phyloP scores from a whole-genome alignment of 2,113 vertebrate genomes.

The Chionodraco myersi region DNA sequence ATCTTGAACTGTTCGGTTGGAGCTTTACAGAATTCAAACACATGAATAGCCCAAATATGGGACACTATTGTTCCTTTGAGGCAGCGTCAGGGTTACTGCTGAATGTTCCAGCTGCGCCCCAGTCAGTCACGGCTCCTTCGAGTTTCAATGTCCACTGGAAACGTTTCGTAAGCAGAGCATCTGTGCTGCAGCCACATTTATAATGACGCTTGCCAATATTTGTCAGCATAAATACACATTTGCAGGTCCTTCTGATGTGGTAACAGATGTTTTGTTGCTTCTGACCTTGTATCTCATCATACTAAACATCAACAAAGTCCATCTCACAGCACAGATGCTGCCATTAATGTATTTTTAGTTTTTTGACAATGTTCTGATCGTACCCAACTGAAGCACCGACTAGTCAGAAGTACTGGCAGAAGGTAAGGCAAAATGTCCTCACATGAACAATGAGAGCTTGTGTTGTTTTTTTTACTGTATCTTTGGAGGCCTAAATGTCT shows the following conservation, averaged over 20 bases:
- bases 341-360: background rate
- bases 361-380: background rate
- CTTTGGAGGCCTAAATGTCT: slow-evolving; percentile 9
- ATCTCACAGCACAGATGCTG: background rate
- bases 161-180: background rate
- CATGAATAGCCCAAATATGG: background rate
- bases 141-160: background rate
- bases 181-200: background rate
- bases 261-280: background rate
- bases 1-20: background rate
- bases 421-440: too few species aligned
- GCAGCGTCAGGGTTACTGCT: background rate
- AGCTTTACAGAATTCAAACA: background rate
- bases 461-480: slow-evolving; percentile 6
- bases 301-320: background rate
- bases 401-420: background rate
- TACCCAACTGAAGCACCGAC: background rate
- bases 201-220: background rate
- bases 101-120: background rate
- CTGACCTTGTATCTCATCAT: slow-evolving; percentile 1
- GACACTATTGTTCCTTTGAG: background rate
- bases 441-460: slow-evolving; percentile 6
- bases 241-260: background rate
- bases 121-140: background rate
- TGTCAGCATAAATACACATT: background rate